These are phyloP conservation scores for Amazona finschi DNA, from an alignment of 2,797 vertebrate species.

Conservation along the genomic window DNA sequence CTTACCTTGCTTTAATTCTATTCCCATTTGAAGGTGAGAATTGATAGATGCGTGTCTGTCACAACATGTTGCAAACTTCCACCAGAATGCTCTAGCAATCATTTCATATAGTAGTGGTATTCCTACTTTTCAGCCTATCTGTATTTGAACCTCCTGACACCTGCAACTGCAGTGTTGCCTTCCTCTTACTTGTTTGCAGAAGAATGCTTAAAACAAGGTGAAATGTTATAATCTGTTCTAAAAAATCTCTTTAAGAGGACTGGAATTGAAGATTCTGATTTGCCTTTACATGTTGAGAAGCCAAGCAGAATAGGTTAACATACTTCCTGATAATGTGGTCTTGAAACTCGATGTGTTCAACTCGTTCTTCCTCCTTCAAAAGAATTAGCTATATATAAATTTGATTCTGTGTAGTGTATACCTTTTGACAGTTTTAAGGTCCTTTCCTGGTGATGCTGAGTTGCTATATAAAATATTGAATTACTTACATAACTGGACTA, in stretches of 20 bases:
- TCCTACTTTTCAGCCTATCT: background rate
- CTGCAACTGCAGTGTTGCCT: background rate
- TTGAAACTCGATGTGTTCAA: background rate
- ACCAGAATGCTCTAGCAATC: background rate
- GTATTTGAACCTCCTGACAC: background rate
- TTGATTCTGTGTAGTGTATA: background rate
- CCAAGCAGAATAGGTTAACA: background rate
- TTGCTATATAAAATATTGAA: constrained; percentile 3
- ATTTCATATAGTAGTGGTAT: background rate
- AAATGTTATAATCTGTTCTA: background rate
- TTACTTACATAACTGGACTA: background rate
- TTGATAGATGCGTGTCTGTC: background rate
- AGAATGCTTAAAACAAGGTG: background rate
- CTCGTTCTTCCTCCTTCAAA: background rate
- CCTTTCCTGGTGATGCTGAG: background rate
- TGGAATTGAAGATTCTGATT: background rate
- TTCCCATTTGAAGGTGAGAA: background rate
- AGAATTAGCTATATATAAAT: background rate
- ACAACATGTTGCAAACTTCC: background rate
- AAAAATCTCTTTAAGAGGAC: background rate
- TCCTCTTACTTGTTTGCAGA: background rate
- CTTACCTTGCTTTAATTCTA: background rate
- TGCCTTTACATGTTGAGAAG: background rate
- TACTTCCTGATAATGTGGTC: background rate
- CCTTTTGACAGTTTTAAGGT: background rate